Base-by-base conservation (phyloP, 2,888 invertebrate genomes). In the Clistopyga incitator region DNA sequence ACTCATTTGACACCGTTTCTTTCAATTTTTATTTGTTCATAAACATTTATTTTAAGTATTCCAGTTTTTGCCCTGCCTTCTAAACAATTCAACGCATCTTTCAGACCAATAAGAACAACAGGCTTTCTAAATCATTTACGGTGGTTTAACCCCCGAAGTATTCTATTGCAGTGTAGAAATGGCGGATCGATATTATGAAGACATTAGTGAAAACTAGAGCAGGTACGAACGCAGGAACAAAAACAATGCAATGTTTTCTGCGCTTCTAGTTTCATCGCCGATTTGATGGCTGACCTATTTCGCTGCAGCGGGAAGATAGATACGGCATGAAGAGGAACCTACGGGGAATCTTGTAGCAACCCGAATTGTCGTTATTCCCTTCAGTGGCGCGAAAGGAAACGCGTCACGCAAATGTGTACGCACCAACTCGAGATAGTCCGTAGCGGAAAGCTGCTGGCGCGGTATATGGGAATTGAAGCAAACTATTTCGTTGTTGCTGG, bases 351-450 rank as follows among this genome's bases (percentile, higher is more conserved):
- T 52, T 52, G 29, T 29, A 52, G 29, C 45, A 56, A 76, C 38
- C 50, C 15, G 71, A 54, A 38, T 70, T 59, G 71, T 79, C 59
- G 72, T 77, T 72, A 77, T 80, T 59, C 61, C 72, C 68, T 80
- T 61, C 83, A 72, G 59, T 79, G 82, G 56, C 50, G 64, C 52
- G 76, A 76, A 79, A 25, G 72, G 72, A 77, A 83, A 76, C 72
- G 52, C 61, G 72, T 61, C 50, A 83, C 72, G 79, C 59, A 67
- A 80, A 72, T 59, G 76, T 50, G 29, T 72, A 68, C 78, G 52
- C 50, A 50, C 59, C 29, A 50, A 78, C 50, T 59, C 42, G 42
- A 38, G 50, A 52, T 50, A 45, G 61, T 72, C 56, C 11, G 47
- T 18, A 29, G 20, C 45, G n/a, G 47, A 38, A 50, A 64, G 61